phyloP scores from a whole-genome alignment of 1,140 invertebrate genomes.

The Drosophila arawakana region DNA sequence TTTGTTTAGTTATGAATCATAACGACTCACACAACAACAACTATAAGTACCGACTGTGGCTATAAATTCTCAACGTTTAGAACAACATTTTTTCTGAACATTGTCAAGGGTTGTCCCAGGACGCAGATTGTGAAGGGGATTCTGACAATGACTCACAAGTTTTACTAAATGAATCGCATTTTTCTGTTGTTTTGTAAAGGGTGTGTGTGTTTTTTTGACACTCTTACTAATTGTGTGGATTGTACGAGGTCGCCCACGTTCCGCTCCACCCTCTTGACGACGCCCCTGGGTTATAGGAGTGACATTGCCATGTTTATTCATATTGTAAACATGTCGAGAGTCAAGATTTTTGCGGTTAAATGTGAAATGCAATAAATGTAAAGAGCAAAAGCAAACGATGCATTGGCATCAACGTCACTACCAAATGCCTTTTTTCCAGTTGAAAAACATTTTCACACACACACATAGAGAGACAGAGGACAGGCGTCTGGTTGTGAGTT shows the following conservation, averaged over 20 bases:
- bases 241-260: too few species aligned
- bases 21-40: conserved; percentile 56
- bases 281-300: conserved; percentile 3
- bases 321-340: conserved; percentile 59
- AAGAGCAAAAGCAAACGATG: conserved; percentile 25
- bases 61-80: conserved; percentile 32
- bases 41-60: not conserved
- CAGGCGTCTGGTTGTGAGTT: conserved; percentile 33
- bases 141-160: conserved; percentile 63
- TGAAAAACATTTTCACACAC: conserved; percentile 29
- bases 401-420: conserved; percentile 53
- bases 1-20: conserved; percentile 80
- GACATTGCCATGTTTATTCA: conserved; percentile 19
- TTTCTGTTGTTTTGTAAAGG: conserved; percentile 22
- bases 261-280: not conserved
- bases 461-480: not conserved
- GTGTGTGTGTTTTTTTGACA: conserved; percentile 62
- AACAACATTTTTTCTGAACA: conserved; percentile 25
- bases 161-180: conserved; percentile 50
- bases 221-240: conserved; percentile 63
- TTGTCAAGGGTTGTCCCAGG: conserved; percentile 26
- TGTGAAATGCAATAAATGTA: conserved; percentile 54
- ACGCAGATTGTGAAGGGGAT: conserved; percentile 20
- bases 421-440: conserved; percentile 58
- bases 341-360: conserved; percentile 60